phyloP scores from a whole-genome alignment of 2,888 invertebrate genomes.

The Caenorhabditis panamensis region DNA sequence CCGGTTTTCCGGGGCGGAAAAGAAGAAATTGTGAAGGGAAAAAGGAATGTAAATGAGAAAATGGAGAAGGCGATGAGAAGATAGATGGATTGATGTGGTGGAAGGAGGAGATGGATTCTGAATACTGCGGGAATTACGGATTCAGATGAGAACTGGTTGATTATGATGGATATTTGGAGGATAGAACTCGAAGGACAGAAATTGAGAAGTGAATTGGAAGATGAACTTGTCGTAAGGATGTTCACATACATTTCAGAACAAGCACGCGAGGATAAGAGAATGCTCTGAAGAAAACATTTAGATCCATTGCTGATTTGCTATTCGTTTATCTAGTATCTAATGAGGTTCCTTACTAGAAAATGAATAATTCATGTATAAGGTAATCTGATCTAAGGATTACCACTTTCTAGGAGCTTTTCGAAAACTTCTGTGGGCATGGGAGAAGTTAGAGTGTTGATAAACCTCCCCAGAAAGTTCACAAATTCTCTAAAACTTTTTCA shows the following conservation, averaged over 20 bases:
- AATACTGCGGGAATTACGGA: too few species aligned
- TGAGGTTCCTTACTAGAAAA: background rate
- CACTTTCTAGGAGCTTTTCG: too few species aligned
- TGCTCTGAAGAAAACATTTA: background rate
- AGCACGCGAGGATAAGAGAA: background rate
- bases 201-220: background rate
- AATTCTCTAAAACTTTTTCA: too few species aligned
- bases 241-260: background rate
- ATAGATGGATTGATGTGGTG: too few species aligned
- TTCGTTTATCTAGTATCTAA: slow-evolving; percentile 7
- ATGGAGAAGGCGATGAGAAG: slow-evolving; percentile 14
- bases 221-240: too few species aligned
- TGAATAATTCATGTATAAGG: background rate
- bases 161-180: too few species aligned
- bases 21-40: background rate
- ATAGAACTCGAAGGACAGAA: too few species aligned
- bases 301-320: background rate
- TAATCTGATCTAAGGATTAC: slow-evolving; percentile 1
- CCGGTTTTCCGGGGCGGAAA: background rate
- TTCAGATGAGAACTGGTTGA: too few species aligned
- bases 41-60: slow-evolving; percentile 5
- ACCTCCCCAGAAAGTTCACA: too few species aligned
- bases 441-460: too few species aligned
- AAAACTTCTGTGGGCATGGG: too few species aligned
- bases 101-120: background rate